Evolutionary conservation across 2,113 vertebrate species (phyloP).

Genomic region (Balaeniceps rex): DNA sequence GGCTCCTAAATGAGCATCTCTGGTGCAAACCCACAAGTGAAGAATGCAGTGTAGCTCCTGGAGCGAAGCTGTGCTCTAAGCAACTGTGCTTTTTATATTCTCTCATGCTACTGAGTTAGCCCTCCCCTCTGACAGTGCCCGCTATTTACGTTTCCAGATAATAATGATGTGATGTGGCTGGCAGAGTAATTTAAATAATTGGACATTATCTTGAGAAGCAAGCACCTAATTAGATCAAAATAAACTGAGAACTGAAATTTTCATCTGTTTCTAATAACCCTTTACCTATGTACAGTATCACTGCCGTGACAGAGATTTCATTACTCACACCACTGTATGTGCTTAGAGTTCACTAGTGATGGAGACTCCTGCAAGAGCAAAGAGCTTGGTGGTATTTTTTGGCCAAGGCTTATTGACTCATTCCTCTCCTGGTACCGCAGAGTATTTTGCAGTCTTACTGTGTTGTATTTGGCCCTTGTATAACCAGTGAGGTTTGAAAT

Average conservation of each 20-base stretch:
- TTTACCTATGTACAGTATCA: background rate
- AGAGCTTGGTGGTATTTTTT: background rate
- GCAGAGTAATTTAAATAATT: conserved; percentile 71
- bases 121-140: conserved; percentile 3
- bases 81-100: background rate
- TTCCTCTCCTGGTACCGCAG: background rate
- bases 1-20: background rate
- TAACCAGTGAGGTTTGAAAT: background rate
- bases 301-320: background rate
- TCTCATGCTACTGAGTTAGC: background rate
- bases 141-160: conserved; percentile 57
- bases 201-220: conserved; percentile 66
- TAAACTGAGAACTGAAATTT: conserved; percentile 53
- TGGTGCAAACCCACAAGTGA: background rate
- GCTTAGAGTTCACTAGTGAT: background rate
- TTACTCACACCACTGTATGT: background rate
- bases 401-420: background rate
- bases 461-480: background rate
- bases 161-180: conserved; percentile 61
- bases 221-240: conserved; percentile 63
- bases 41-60: background rate
- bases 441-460: background rate
- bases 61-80: background rate
- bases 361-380: background rate
- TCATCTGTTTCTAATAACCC: conserved; percentile 54